A percentile compares a stretch with the other conserved stretches of the same genome.
These are phyloP conservation scores for Melospiza georgiana DNA, from an alignment of 2,113 vertebrate genomes.

Conservation along the genomic window DNA sequence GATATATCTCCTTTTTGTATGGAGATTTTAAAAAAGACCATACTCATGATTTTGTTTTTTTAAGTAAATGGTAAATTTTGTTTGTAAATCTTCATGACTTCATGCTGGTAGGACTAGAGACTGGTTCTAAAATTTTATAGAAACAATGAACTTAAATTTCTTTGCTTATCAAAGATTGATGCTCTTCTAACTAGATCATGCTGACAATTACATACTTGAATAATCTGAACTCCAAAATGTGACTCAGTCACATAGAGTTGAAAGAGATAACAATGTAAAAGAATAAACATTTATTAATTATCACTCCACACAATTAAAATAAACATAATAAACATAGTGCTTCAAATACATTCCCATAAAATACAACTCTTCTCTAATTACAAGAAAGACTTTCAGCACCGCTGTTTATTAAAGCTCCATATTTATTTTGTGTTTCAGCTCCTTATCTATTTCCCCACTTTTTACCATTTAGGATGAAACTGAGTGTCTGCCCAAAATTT, in stretches of 20 bases:
- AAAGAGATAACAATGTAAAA: not conserved
- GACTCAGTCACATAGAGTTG: not conserved
- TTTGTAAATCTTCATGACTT: not conserved
- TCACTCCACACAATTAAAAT: not conserved
- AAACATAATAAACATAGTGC: not conserved
- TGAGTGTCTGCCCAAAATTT: not conserved
- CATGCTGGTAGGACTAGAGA: not conserved
- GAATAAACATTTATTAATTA: not conserved
- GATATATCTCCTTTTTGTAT: not conserved
- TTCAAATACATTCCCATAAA: not conserved
- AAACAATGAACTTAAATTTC: not conserved
- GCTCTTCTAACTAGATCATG: not conserved
- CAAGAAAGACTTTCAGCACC: not conserved
- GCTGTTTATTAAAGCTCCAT: not conserved
- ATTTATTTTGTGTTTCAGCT: not conserved
- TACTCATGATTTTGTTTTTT: not conserved
- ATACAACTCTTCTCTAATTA: not conserved
- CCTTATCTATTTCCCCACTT: not conserved
- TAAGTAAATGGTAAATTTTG: not conserved
- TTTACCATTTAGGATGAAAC: not conserved
- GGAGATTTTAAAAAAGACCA: not conserved
- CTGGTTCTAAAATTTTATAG: not conserved
- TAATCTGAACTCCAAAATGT: not conserved
- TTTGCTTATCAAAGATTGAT: not conserved
- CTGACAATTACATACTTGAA: not conserved